phyloP scores from a whole-genome alignment of 2,888 invertebrate genomes.

The Hetaerina titia region DNA sequence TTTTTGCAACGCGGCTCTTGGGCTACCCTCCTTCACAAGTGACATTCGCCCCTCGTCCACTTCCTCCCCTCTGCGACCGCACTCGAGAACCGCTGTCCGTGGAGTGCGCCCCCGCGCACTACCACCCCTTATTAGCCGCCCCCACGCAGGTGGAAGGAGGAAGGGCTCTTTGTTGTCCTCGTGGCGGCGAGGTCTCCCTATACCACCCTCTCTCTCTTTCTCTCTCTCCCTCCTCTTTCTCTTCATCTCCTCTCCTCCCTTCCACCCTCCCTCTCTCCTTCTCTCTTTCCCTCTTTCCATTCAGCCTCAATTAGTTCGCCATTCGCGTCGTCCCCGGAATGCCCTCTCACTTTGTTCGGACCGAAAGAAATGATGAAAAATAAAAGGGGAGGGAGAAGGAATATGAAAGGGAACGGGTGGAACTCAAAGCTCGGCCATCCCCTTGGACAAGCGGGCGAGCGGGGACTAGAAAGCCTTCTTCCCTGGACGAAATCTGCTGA shows the following conservation, averaged over 20 bases:
- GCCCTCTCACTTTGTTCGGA: not conserved
- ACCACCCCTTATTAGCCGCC: not conserved
- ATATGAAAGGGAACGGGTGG: not conserved
- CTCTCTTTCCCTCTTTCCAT: not conserved
- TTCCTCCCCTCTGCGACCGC: not conserved
- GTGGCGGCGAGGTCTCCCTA: not conserved
- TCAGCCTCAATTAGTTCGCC: constrained; percentile 40
- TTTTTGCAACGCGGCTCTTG: no score
- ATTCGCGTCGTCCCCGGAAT: not conserved
- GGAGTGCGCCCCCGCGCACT: not conserved
- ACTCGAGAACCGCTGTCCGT: not conserved
- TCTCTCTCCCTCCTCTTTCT: constrained; percentile 36
- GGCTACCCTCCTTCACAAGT: no score
- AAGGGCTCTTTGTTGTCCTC: not conserved
- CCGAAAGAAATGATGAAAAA: constrained; percentile 7
- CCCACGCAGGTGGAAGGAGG: not conserved
- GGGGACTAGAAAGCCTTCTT: not conserved
- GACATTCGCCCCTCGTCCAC: not conserved
- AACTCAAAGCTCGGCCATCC: not conserved
- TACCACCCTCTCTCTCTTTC: not conserved
- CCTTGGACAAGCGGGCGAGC: not conserved
- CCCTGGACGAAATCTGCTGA: not conserved
- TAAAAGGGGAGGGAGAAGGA: not conserved
- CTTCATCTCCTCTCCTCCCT: not conserved
- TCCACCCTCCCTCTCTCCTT: not conserved